Evolutionary conservation across 2,113 vertebrate genomes (phyloP).

Genomic region (Scomber japonicus): DNA sequence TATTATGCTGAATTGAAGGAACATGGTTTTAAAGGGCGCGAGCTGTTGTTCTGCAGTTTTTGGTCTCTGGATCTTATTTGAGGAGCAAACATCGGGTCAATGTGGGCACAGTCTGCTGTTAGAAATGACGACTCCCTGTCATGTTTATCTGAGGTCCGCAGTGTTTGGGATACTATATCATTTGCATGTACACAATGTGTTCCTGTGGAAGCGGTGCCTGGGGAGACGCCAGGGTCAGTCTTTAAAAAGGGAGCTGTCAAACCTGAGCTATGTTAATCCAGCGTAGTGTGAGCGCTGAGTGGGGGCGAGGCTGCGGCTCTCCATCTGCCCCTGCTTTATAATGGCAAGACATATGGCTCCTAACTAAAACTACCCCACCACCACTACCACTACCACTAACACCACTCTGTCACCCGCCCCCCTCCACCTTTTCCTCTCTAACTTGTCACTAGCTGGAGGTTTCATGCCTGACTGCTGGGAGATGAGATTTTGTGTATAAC

Average conservation of each 20-base stretch:
- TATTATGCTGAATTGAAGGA: not conserved
- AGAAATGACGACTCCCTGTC: conserved; percentile 22
- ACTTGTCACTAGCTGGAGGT: conserved; percentile 22
- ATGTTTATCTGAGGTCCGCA: conserved; percentile 27
- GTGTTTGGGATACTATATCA: conserved; percentile 35
- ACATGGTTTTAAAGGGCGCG: not conserved
- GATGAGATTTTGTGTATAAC: conserved; percentile 15
- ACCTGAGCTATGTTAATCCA: conserved; percentile 60
- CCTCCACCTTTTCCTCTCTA: conserved; percentile 11
- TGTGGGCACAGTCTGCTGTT: not conserved
- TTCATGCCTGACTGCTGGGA: conserved; percentile 11
- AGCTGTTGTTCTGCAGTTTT: not conserved
- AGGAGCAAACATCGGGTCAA: not conserved
- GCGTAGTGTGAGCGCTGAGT: conserved; percentile 38
- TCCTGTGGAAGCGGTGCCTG: conserved; percentile 21
- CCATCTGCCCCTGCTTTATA: conserved; percentile 68
- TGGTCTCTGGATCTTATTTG: not conserved
- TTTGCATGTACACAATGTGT: conserved; percentile 45
- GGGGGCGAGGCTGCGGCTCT: conserved; percentile 28
- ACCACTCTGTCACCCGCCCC: conserved; percentile 8
- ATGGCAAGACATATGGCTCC: conserved; percentile 67
- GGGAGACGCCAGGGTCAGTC: conserved; percentile 29
- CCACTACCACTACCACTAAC: not conserved
- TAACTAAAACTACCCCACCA: conserved; percentile 17
- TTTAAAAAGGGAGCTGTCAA: conserved; percentile 55